Percentiles rank a stretch among this genome's conserved stretches.
phyloP scores from a whole-genome alignment of 2,888 invertebrate species.

The Griposia aprilina region DNA sequence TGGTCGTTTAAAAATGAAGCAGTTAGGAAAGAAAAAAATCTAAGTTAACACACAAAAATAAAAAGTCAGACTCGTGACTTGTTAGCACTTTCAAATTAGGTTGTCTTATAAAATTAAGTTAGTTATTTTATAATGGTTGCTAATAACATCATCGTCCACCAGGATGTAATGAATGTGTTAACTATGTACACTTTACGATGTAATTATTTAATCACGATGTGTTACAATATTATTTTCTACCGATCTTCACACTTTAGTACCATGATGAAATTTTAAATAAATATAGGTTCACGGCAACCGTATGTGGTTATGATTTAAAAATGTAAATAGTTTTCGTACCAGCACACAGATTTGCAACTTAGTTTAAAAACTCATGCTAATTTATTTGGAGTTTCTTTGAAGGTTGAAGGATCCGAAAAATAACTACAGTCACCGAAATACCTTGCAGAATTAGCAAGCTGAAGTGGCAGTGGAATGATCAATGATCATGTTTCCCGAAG shows the following conservation, averaged over 20 bases:
- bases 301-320: neutral
- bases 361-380: neutral
- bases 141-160: conserved; percentile 2
- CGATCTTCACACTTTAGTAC: conserved; percentile 15
- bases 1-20: no score
- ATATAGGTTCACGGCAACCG: neutral
- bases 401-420: neutral
- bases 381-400: neutral
- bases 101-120: conserved; percentile 6
- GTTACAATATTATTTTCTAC: conserved; percentile 25
- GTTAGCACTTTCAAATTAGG: neutral
- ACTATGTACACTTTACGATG: conserved; percentile 13
- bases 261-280: conserved; percentile 23
- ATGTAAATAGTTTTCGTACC: neutral
- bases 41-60: no score
- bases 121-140: neutral
- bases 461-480: neutral
- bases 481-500: neutral
- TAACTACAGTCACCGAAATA: neutral
- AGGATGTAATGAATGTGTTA: conserved; percentile 25
- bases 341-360: neutral
- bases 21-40: no score
- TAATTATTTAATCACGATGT: conserved; percentile 36
- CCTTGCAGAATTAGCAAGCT: neutral
- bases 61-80: neutral